These are phyloP conservation scores for Meiosimyza platycephala DNA, from an alignment of 2,888 invertebrate species.

Conservation along the genomic window DNA sequence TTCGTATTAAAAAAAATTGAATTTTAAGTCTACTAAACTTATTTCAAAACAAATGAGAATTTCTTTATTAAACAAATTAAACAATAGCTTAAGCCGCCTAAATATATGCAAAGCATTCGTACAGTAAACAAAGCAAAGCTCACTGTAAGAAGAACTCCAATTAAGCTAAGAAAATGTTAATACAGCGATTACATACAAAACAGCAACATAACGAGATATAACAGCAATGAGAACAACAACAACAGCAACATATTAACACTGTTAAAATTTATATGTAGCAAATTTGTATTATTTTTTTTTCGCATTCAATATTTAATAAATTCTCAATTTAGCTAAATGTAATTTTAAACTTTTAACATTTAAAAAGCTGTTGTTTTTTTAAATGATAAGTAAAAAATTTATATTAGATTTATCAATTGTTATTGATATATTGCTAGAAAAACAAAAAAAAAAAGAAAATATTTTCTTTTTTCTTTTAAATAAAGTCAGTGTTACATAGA, in stretches of 20 bases:
- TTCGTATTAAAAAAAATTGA: too few species aligned
- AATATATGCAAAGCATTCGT: conserved; percentile 23
- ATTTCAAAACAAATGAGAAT: background rate
- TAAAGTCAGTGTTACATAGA: conserved; percentile 33
- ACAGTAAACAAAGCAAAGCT: conserved; percentile 43
- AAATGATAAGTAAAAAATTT: too few species aligned
- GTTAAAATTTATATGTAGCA: too few species aligned
- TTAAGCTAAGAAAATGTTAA: conserved; percentile 45
- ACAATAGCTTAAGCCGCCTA: conserved; percentile 24
- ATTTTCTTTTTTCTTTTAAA: background rate
- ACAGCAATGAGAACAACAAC: background rate
- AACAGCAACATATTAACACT: too few species aligned
- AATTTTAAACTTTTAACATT: too few species aligned
- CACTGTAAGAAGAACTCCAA: conserved; percentile 63
- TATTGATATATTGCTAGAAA: background rate
- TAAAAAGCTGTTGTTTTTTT: too few species aligned
- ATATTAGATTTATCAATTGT: background rate
- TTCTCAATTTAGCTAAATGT: too few species aligned
- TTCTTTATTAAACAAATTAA: conserved; percentile 10
- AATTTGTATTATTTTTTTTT: too few species aligned
- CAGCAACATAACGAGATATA: conserved; percentile 5
- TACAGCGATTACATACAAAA: background rate
- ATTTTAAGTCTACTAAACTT: too few species aligned
- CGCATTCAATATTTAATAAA: too few species aligned
- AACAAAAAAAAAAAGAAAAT: background rate